These are phyloP conservation scores for Caenorhabditis sp. DNA, from an alignment of 2,888 invertebrate genomes.

Conservation along the genomic window DNA sequence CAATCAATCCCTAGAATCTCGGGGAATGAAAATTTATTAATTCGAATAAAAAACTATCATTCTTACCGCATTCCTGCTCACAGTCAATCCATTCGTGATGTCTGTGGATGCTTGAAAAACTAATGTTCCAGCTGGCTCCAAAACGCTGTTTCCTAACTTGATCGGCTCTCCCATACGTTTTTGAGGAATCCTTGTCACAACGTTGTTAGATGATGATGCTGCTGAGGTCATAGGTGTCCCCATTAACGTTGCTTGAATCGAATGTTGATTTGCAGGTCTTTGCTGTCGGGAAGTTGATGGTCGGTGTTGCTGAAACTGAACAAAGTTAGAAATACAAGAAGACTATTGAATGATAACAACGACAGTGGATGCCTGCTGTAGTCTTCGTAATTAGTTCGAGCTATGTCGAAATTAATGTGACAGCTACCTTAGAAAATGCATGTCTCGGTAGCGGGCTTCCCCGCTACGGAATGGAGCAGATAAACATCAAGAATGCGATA, in stretches of 20 bases:
- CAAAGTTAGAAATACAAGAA: not conserved
- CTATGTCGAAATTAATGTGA: not conserved
- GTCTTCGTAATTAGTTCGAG: not conserved
- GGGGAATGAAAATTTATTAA: too few relatives aligned
- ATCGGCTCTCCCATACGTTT: conserved; percentile 24
- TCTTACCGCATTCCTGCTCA: conserved; percentile 42
- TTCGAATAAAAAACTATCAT: conserved; percentile 23
- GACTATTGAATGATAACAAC: not conserved
- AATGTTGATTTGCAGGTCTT: not conserved
- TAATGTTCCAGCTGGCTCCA: conserved; percentile 53
- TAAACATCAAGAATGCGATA: conserved; percentile 42
- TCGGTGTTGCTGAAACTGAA: conserved; percentile 15
- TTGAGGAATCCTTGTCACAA: not conserved
- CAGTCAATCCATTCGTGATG: conserved; percentile 1
- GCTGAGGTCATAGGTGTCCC: conserved; percentile 10
- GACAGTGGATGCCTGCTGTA: not conserved
- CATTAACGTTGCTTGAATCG: conserved; percentile 16
- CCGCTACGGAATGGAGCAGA: conserved; percentile 20
- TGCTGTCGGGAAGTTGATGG: conserved; percentile 27
- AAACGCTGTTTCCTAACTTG: conserved; percentile 42
- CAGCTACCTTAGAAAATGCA: not conserved
- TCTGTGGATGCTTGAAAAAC: conserved; percentile 24
- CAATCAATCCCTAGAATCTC: too few relatives aligned
- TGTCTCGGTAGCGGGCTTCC: conserved; percentile 3
- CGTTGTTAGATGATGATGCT: not conserved